Evolutionary conservation across 2,797 vertebrate genomes (phyloP), one percentile per base, ranked within the genome.

Genomic region (Coilia nasus): DNA sequence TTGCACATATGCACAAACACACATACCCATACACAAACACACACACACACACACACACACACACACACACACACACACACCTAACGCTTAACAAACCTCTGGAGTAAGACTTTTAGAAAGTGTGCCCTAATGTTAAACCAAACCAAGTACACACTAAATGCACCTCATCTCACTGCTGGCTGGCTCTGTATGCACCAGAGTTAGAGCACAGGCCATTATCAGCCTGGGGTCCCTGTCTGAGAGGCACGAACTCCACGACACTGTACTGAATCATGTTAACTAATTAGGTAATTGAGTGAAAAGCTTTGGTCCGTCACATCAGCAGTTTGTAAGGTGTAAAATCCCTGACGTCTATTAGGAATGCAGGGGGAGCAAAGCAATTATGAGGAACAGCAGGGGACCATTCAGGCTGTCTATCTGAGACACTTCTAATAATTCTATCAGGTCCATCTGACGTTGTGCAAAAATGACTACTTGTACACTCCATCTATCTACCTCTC

Each of bases 301-400:
- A 75, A 28, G 28, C 67, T 75, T 35, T 35, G 67, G 67, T 75
- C 14, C 15, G 35, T 75, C 67, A 75, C 67, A 85, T 81, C 80
- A 81, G 9, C 31, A 80, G 89, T 93, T 91, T 87, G 90, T 89
- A 90, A 89, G 89, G 90, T 88, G 82, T 86, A 89, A 89, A 89
- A 89, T 89, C 80, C 88, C 60, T 86, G 86, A 87, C 90, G 75
- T 85, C 87, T 83, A 87, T 91, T 93, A 88, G 86, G 7, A 21
- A 90, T 85, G 87, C 46, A 86, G 89, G 90, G 88, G 86, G 83
- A 90, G 75, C 88, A 84, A 83, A 80, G 80, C 83, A 78, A 86
- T 93, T 90, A 90, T 87, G 67, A 75, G 4, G 3, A 75, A 91
- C 87, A 86, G 21, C 17, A 75, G 81, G 47, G 25, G 85, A 87